phyloP scores from a whole-genome alignment of 2,113 vertebrate genomes.

The Sander vitreus region DNA sequence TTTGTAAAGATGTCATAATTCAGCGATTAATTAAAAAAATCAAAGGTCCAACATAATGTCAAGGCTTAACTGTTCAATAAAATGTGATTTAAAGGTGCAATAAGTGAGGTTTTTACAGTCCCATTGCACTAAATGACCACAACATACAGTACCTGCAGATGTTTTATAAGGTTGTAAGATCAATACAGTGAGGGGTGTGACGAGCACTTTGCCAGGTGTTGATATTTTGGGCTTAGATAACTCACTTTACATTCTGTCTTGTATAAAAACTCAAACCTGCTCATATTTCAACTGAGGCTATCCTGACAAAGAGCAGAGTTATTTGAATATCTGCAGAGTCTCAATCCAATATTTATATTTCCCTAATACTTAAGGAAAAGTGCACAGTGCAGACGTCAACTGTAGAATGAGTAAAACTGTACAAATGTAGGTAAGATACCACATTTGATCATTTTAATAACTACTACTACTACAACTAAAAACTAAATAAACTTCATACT shows the following conservation, averaged over 20 bases:
- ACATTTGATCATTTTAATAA: background rate
- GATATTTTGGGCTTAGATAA: constrained; percentile 39
- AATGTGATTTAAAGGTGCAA: constrained; percentile 37
- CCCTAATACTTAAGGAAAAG: background rate
- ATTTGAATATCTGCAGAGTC: constrained; percentile 12
- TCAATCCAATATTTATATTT: constrained; percentile 21
- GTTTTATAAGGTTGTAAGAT: constrained; percentile 36
- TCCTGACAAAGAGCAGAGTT: constrained; percentile 21
- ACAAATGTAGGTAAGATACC: background rate
- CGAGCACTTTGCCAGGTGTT: constrained; percentile 37
- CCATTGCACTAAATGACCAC: constrained; percentile 11
- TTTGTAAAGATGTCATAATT: background rate
- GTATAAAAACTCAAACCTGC: constrained; percentile 28
- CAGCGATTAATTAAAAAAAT: background rate
- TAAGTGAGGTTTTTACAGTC: constrained; percentile 23
- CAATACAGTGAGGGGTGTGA: constrained; percentile 35
- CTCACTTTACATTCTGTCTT: background rate
- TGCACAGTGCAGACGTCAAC: background rate
- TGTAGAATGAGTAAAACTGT: background rate
- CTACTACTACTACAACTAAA: background rate
- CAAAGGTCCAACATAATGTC: constrained; percentile 3
- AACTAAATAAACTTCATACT: background rate
- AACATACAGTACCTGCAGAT: constrained; percentile 17
- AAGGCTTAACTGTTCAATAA: background rate
- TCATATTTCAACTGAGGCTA: constrained; percentile 15